Conservation (phyloP, 2,888 invertebrate species). For the Diadegma fenestrale region DNA sequence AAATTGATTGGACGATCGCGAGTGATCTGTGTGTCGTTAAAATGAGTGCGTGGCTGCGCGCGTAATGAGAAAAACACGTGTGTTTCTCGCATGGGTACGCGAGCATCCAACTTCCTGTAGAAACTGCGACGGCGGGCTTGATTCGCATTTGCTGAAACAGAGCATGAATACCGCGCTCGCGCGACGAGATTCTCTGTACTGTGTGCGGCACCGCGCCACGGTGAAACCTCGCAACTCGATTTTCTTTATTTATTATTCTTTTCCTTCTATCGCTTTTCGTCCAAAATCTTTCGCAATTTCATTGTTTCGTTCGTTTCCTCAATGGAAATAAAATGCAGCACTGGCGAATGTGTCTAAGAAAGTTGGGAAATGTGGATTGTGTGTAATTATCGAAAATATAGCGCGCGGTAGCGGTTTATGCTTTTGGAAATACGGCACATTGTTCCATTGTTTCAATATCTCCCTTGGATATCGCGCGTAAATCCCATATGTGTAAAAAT, state of each 20-base stretch:
- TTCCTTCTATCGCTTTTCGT: too few species aligned
- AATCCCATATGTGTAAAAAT: constrained; percentile 40
- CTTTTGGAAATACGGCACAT: constrained; percentile 53
- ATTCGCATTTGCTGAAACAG: constrained; percentile 81
- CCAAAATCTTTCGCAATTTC: not conserved
- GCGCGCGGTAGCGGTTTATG: constrained; percentile 48
- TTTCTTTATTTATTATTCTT: constrained; percentile 50
- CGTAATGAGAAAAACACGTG: constrained; percentile 23
- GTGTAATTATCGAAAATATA: constrained; percentile 58
- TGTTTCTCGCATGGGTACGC: constrained; percentile 39
- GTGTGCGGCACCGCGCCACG: constrained; percentile 55
- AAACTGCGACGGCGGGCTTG: constrained; percentile 78
- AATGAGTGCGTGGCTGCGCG: too few species aligned
- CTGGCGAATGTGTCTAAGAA: not conserved
- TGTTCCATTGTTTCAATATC: constrained; percentile 66
- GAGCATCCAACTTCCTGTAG: constrained; percentile 80
- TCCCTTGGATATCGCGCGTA: constrained; percentile 61
- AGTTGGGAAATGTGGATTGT: constrained; percentile 57
- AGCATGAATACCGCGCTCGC: constrained; percentile 81
- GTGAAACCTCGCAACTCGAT: constrained; percentile 79
- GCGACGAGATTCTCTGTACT: constrained; percentile 63
- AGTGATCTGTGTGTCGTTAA: too few species aligned
- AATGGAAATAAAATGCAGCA: not conserved
- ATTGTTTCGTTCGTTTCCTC: not conserved
- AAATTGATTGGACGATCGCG: not conserved